Evolutionary conservation across 2,113 vertebrate species (phyloP).

Genomic region (Dasypus novemcinctus): DNA sequence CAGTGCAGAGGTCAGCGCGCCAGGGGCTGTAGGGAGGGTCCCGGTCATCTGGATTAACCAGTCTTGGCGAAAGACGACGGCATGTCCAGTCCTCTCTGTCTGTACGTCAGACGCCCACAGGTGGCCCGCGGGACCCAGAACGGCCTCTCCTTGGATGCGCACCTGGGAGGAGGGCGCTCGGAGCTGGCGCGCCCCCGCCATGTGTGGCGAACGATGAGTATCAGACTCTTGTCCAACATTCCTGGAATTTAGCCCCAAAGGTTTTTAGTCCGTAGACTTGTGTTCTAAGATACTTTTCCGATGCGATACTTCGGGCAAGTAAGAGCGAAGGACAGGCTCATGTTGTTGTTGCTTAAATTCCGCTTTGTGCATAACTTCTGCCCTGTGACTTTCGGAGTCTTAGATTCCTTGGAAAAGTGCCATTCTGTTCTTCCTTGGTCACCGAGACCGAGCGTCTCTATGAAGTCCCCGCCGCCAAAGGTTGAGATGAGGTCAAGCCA

Average conservation of each 20-base stretch:
- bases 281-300: background rate
- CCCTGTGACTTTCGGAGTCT: slow-evolving; percentile 41
- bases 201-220: background rate
- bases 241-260: background rate
- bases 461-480: background rate
- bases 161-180: too few species aligned
- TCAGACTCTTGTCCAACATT: background rate
- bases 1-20: background rate
- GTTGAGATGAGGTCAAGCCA: background rate
- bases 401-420: slow-evolving; percentile 6
- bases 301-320: background rate
- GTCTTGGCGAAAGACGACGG: background rate
- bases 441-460: background rate
- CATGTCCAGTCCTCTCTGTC: background rate
- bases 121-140: background rate
- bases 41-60: background rate
- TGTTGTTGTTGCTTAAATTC: background rate
- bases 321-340: background rate
- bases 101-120: background rate
- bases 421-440: background rate
- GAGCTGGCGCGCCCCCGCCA: background rate
- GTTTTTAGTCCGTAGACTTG: background rate
- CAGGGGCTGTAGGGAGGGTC: fast-evolving
- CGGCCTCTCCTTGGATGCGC: background rate
- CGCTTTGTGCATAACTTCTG: slow-evolving; percentile 8